These are phyloP conservation scores for Abrostola triplasia DNA, from an alignment of 2,888 invertebrate species.

Conservation along the genomic window DNA sequence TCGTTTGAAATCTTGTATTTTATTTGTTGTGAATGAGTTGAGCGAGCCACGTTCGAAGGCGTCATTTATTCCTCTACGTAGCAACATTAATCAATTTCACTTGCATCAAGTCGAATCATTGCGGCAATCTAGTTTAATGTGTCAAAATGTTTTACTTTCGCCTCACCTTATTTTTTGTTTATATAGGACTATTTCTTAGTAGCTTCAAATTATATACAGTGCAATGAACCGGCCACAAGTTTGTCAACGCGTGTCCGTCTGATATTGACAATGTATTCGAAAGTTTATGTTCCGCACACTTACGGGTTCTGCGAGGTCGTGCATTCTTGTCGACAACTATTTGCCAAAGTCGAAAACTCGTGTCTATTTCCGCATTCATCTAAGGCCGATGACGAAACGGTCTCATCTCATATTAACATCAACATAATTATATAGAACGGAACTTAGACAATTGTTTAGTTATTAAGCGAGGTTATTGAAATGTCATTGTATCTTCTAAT, in stretches of 20 bases:
- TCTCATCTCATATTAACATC: constrained; percentile 41
- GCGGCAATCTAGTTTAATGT: constrained; percentile 64
- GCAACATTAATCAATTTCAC: constrained; percentile 54
- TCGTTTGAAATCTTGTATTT: constrained; percentile 16
- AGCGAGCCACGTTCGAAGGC: background rate
- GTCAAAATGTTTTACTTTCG: constrained; percentile 73
- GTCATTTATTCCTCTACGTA: constrained; percentile 59
- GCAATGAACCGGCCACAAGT: constrained; percentile 57
- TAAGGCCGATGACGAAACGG: constrained; percentile 41
- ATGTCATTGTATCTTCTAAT: constrained; percentile 7
- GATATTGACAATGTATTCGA: constrained; percentile 82
- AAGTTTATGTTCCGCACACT: constrained; percentile 78
- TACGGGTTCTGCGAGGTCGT: constrained; percentile 72
- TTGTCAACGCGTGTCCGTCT: constrained; percentile 57
- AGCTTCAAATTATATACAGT: constrained; percentile 50
- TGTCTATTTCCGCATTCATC: constrained; percentile 50
- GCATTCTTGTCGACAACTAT: constrained; percentile 59
- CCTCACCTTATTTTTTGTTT: constrained; percentile 59
- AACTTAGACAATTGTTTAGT: constrained; percentile 15
- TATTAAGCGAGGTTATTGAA: constrained; percentile 24
- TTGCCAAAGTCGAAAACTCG: constrained; percentile 49
- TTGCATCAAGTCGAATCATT: constrained; percentile 54
- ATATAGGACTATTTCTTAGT: constrained; percentile 46
- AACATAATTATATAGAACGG: constrained; percentile 10
- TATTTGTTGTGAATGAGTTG: constrained; percentile 7